Base-by-base conservation (phyloP, 2,113 vertebrate species). In the Dendrocopos noguchii region DNA sequence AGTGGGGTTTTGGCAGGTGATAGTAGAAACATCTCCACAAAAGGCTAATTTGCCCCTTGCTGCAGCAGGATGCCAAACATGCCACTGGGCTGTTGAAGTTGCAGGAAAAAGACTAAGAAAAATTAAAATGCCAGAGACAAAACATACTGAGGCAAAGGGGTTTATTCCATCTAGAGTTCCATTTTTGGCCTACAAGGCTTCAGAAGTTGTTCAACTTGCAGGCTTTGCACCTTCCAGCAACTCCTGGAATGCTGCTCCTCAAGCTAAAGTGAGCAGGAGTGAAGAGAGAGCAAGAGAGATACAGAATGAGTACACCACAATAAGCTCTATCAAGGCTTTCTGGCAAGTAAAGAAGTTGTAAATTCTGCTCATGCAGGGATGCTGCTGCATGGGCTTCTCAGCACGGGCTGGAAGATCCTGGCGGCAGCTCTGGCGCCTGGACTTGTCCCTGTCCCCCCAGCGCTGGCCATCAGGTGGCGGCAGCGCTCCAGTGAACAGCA, bases 401-500 rank as follows among this genome's bases (percentile, higher is more conserved):
- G 22, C n/a, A 8, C 46, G 10, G 27, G 33, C n/a, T 74, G 31
- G 36, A 15, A 68, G 33, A 34, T 3, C 15, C 24, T 19, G 7
- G 28, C 12, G 33, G 25, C 50, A 39, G 63, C 50, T 24, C 22
- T 24, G 46, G 59, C 50, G 44, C 57, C 33, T 3, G 34, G 31
- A 11, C 14, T 2, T 6, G 80, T 33, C 80, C 65, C 55, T 52
- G 87, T 77, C 53, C 25, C 42, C 4, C 1, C 42, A 36, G 5
- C 1, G 13, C 44, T 39, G 89, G 73, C 94, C 95, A 75, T 90
- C 44, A 91, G 96, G 70, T 86, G 95, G 94, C 91, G 83, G 85
- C 95, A 95, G 82, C 70, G 82, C 82, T 78, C 91, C 81, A 82
- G 87, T 1, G 77, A 91, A 72, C 1, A 33, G 18, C 70, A 28